Conservation (phyloP, 2,888 invertebrate species). For the Lumbricus terrestris region DNA sequence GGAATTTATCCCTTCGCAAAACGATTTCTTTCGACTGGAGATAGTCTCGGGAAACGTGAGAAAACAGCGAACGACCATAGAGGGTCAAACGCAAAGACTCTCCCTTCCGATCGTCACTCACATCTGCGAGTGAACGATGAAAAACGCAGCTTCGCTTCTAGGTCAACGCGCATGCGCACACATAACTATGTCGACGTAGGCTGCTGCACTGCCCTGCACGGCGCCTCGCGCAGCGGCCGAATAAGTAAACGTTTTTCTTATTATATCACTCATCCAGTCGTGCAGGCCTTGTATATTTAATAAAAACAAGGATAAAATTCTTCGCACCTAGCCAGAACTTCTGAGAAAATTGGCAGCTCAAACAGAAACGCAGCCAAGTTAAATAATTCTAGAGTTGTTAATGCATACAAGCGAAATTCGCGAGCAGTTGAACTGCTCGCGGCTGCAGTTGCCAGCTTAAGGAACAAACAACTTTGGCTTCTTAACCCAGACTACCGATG, state of each 20-base stretch:
- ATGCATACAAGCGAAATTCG: background rate
- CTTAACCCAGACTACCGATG: background rate
- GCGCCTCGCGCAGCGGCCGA: background rate
- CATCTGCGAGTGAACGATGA: background rate
- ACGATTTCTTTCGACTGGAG: background rate
- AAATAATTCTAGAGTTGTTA: background rate
- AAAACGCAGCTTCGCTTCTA: no score
- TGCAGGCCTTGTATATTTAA: background rate
- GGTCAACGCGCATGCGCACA: background rate
- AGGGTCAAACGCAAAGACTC: background rate
- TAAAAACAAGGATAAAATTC: background rate
- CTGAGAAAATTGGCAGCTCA: background rate
- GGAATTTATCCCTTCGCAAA: background rate
- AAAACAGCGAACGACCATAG: background rate
- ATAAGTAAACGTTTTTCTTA: no score
- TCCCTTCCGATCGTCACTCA: background rate
- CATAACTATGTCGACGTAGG: background rate
- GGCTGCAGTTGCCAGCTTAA: no score
- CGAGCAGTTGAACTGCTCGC: no score
- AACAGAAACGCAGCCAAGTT: background rate
- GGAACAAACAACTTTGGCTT: background rate
- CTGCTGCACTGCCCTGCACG: background rate
- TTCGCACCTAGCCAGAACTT: background rate
- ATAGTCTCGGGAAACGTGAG: background rate
- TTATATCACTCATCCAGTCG: background rate